Evolutionary conservation across 2,797 vertebrate genomes (phyloP).

Genomic region (Halcyon chelicuti): DNA sequence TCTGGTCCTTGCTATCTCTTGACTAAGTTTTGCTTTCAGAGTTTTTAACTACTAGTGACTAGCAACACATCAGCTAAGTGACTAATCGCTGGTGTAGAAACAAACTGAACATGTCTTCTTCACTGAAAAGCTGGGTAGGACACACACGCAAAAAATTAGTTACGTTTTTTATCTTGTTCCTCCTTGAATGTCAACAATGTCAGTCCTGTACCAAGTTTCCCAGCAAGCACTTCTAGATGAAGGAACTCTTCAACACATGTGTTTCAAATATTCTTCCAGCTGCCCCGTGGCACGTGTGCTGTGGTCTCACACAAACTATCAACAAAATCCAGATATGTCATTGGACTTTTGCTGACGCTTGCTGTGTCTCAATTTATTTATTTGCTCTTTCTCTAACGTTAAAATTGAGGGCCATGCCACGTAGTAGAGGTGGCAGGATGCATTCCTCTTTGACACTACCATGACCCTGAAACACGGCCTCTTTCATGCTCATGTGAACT

Average conservation of each 20-base stretch:
- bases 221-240: not conserved
- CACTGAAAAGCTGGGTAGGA: not conserved
- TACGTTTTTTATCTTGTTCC: not conserved
- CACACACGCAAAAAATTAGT: not conserved
- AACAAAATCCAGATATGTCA: not conserved
- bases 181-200: not conserved
- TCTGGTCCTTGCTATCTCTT: not conserved
- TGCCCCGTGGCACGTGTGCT: not conserved
- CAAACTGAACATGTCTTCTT: rapidly evolving
- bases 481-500: not conserved
- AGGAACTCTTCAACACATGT: not conserved
- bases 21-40: not conserved
- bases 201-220: not conserved
- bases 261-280: not conserved
- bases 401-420: not conserved
- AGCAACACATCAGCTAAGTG: not conserved
- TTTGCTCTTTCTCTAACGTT: not conserved
- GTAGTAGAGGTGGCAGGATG: not conserved
- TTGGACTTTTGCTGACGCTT: not conserved
- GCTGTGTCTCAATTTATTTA: not conserved
- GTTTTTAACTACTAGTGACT: not conserved
- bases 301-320: not conserved
- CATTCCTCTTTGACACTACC: not conserved
- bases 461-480: not conserved
- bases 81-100: not conserved